phyloP scores from a whole-genome alignment of 2,113 vertebrate genomes.

The Hydrochoerus hydrochaeris region DNA sequence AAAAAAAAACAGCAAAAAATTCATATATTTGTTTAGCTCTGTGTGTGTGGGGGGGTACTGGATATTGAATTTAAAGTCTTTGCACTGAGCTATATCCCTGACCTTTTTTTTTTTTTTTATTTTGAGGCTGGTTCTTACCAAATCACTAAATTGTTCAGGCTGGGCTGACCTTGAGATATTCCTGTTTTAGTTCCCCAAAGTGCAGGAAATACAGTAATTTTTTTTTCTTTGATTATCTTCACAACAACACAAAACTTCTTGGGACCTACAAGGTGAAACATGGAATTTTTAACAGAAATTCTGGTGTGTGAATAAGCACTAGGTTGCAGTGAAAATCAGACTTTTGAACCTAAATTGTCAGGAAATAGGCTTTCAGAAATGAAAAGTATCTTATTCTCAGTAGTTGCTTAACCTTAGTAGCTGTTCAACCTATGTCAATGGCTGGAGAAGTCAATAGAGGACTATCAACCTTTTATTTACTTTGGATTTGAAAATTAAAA shows the following conservation, averaged over 20 bases:
- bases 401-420: neutral
- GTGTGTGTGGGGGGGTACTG: neutral
- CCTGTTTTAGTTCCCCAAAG: neutral
- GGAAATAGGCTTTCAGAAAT: neutral
- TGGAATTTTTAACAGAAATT: neutral
- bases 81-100: neutral
- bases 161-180: neutral
- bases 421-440: neutral
- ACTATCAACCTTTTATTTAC: neutral
- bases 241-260: rapidly evolving
- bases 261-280: neutral
- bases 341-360: neutral
- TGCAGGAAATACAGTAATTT: neutral
- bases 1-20: neutral
- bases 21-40: neutral
- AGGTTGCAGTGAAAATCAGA: neutral
- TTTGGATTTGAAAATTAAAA: neutral
- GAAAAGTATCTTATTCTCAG: neutral
- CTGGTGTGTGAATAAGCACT: neutral
- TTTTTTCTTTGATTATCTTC: constrained; percentile 1
- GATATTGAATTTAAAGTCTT: neutral
- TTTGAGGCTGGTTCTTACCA: neutral
- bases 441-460: neutral
- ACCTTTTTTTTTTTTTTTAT: neutral
- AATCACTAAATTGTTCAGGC: neutral